Conservation (phyloP, 2,888 invertebrate genomes). For the Oxystoma pomonae region DNA sequence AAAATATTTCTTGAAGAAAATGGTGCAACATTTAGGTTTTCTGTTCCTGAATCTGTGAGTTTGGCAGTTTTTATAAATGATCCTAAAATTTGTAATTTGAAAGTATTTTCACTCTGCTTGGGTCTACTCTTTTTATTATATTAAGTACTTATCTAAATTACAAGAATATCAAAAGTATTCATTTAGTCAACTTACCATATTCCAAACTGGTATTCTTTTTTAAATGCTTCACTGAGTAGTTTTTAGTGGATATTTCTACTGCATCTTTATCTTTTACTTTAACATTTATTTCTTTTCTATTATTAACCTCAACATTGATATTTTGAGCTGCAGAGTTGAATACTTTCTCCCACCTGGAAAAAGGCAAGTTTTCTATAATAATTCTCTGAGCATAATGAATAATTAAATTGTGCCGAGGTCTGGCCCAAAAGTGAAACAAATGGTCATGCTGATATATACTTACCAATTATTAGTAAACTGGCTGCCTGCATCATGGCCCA, state of each 20-base stretch:
- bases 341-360: slow-evolving; percentile 75
- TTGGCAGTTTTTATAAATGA: slow-evolving; percentile 50
- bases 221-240: slow-evolving; percentile 38
- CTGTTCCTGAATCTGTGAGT: slow-evolving; percentile 43
- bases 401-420: too few species aligned
- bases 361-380: too few species aligned
- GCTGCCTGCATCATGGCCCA: slow-evolving; percentile 72
- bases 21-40: slow-evolving; percentile 34
- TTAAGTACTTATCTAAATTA: too few species aligned
- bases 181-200: too few species aligned
- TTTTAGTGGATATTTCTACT: slow-evolving; percentile 44
- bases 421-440: too few species aligned
- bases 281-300: slow-evolving; percentile 30
- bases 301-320: slow-evolving; percentile 51
- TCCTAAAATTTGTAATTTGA: too few species aligned
- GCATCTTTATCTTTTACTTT: slow-evolving; percentile 33
- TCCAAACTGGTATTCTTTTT: slow-evolving; percentile 38
- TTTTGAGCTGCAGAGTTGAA: slow-evolving; percentile 72
- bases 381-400: too few species aligned
- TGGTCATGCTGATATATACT: too few species aligned
- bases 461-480: slow-evolving; percentile 81
- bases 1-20: slow-evolving; percentile 23
- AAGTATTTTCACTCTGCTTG: too few species aligned
- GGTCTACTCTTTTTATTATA: too few species aligned
- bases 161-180: too few species aligned